These are phyloP conservation scores for Brachyptera risi DNA, from an alignment of 2,888 invertebrate genomes.

Conservation along the genomic window DNA sequence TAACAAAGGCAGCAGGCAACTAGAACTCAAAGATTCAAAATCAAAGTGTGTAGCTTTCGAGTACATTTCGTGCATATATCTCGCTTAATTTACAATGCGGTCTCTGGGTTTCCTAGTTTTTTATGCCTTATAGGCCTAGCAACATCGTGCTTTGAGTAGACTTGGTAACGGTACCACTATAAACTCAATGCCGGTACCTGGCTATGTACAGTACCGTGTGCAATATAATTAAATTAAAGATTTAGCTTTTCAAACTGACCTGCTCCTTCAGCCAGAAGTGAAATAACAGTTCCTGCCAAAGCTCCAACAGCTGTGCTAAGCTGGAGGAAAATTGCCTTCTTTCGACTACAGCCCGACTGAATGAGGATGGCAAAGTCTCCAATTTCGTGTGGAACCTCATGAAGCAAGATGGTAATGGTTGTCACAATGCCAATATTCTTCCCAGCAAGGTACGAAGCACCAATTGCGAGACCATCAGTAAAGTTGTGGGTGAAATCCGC, in stretches of 20 bases:
- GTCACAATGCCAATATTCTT: slow-evolving; percentile 83
- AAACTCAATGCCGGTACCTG: too few species aligned
- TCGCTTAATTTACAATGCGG: too few species aligned
- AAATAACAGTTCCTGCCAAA: slow-evolving; percentile 84
- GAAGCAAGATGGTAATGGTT: slow-evolving; percentile 91
- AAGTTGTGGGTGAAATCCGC: slow-evolving; percentile 99
- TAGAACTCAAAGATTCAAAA: too few species aligned
- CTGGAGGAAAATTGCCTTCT: slow-evolving; percentile 93
- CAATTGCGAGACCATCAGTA: slow-evolving; percentile 98
- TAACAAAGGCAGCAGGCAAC: too few species aligned
- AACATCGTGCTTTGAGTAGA: too few species aligned
- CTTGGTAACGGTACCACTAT: too few species aligned
- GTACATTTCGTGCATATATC: too few species aligned
- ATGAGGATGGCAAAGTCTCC: slow-evolving; percentile 99
- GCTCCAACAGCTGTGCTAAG: slow-evolving; percentile 94
- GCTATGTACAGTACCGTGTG: too few species aligned
- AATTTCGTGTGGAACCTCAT: slow-evolving; percentile 99
- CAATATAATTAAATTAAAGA: too few species aligned
- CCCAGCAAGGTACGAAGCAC: slow-evolving; percentile 94
- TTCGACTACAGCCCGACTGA: slow-evolving; percentile 91
- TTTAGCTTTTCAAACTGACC: slow-evolving; percentile 6
- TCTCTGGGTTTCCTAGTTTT: too few species aligned
- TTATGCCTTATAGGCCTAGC: too few species aligned
- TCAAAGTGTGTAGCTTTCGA: too few species aligned
- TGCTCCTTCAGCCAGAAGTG: slow-evolving; percentile 73